phyloP scores from a whole-genome alignment of 2,113 vertebrate genomes.

The Motacilla tschutschensis region DNA sequence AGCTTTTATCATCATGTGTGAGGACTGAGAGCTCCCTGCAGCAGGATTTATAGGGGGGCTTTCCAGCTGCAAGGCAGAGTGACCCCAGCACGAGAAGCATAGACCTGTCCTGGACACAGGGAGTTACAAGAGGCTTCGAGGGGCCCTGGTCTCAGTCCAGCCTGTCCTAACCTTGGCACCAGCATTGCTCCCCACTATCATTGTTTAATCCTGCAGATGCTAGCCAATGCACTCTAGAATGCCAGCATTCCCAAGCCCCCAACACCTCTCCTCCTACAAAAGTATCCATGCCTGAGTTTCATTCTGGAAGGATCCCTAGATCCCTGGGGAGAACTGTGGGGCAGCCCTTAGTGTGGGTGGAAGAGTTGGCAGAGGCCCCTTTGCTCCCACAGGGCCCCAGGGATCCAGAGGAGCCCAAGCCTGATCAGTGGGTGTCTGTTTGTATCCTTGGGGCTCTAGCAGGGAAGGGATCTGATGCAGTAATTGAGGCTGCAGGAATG shows the following conservation, averaged over 20 bases:
- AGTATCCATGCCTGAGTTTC: neutral
- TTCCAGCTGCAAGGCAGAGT: neutral
- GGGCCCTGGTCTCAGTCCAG: neutral
- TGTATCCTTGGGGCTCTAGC: constrained; percentile 23
- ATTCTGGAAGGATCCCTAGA: neutral
- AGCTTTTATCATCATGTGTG: neutral
- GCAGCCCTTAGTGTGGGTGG: neutral
- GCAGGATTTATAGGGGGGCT: neutral
- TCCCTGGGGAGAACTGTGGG: neutral
- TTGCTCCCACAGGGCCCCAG: neutral
- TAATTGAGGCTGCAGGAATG: constrained; percentile 47
- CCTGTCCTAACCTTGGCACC: neutral
- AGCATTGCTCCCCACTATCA: neutral
- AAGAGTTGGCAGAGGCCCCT: neutral
- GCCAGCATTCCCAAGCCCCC: neutral
- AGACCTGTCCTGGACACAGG: neutral
- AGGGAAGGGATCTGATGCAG: constrained; percentile 7
- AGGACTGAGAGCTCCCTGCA: neutral
- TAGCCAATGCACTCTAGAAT: accelerated
- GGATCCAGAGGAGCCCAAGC: neutral
- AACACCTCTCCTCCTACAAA: neutral
- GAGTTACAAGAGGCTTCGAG: neutral
- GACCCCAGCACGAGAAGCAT: neutral
- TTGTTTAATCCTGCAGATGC: neutral
- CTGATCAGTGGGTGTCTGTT: neutral